Evolutionary conservation across 2,888 invertebrate species (phyloP), one percentile per base, ranked within the genome.

Genomic region (Yponomeuta evonymella): DNA sequence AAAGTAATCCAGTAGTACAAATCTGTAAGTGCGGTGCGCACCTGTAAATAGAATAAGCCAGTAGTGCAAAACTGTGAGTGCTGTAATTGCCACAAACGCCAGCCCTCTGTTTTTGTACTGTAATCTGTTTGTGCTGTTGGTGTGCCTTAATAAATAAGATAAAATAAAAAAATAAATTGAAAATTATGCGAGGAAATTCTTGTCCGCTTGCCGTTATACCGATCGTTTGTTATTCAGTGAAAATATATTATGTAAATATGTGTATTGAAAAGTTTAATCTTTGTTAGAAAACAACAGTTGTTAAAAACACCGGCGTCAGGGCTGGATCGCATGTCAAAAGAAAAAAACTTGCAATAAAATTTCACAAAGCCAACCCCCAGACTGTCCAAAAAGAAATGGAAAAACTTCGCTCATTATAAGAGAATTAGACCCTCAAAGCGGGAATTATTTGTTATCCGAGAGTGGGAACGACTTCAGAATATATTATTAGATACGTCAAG

Each of bases 371-470:
- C n/a, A 65, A 4, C 33, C n/a, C 33, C 36, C 67, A 48, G 33
- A 23, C 75, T 76, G 80, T 81, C 76, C 75, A 82, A 80, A 83
- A 85, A 85, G 83, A 81, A 88, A 89, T 86, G 87, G 84, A 83
- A 84, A 87, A 89, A 89, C 79, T 89, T 89, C 79, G 76, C 85
- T 88, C 87, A 86, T 89, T 88, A 89, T 86, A 86, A 83, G 81
- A 81, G 84, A 83, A 87, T 89, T 88, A 87, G 83, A 82, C 78
- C 76, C 76, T 77, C 76, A 74, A 76, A 10, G 64, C 29, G 29
- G 29, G 29, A 30, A 30, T 64, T 30, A 30, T 23, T 64, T 64
- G 23, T 64, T 23, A 64, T 30, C 29, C 12, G 64, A 23, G 64
- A 11, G 30, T 43, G 64, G 23, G 29, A 23, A 29, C 29, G 64